phyloP scores from a whole-genome alignment of 2,888 invertebrate species.

The Pseudoips prasinana region DNA sequence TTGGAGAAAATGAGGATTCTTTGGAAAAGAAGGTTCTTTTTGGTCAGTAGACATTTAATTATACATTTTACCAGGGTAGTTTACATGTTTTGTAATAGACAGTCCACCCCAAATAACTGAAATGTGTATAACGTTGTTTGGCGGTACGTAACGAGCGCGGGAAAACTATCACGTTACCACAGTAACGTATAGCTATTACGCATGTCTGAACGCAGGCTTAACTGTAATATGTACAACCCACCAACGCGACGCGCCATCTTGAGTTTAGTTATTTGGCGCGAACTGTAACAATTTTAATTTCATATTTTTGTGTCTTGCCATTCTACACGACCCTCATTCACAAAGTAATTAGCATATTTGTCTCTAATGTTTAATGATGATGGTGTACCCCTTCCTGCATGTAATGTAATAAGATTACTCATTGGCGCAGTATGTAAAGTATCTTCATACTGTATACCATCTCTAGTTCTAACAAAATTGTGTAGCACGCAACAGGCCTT shows the following conservation, averaged over 20 bases:
- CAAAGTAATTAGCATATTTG: constrained; percentile 30
- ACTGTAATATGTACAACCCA: constrained; percentile 13
- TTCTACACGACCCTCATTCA: constrained; percentile 26
- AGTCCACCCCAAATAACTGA: too few relatives aligned
- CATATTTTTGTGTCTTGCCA: constrained; percentile 32
- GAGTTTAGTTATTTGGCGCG: too few relatives aligned
- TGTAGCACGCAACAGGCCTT: constrained; percentile 10
- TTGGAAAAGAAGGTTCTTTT: constrained; percentile 22
- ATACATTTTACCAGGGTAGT: too few relatives aligned
- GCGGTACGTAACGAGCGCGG: too few relatives aligned
- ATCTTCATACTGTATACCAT: constrained; percentile 29
- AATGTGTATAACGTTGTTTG: too few relatives aligned
- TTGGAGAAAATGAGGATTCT: constrained; percentile 16
- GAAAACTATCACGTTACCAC: too few relatives aligned
- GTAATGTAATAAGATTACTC: constrained; percentile 27
- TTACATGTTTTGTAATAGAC: too few relatives aligned
- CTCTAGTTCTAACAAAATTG: constrained; percentile 26
- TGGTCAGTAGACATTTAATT: constrained; percentile 19
- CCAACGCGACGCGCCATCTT: too few relatives aligned
- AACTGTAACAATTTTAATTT: constrained; percentile 21
- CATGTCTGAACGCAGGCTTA: constrained; percentile 17
- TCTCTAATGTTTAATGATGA: constrained; percentile 30
- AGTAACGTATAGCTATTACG: too few relatives aligned
- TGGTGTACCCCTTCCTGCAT: constrained; percentile 26
- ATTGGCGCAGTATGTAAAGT: constrained; percentile 18